A percentile compares a stretch with the other conserved stretches of the same genome.
Conservation (phyloP, 92 coral and sea anemone species). For the Parazoanthus atlanticus region DNA sequence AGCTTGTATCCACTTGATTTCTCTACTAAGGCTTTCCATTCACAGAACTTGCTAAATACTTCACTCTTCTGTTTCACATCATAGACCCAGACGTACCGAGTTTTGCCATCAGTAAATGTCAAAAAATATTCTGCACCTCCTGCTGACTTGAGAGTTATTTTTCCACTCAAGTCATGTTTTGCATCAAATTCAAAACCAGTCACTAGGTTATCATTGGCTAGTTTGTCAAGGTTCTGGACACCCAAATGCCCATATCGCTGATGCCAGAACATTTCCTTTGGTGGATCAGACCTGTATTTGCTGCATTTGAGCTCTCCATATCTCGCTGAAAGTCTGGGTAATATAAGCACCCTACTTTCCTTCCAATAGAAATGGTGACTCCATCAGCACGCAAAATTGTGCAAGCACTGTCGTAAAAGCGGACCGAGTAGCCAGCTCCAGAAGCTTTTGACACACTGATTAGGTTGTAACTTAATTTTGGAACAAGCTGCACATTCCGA, state of each 20-base stretch:
- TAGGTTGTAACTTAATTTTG: slow-evolving; percentile 59
- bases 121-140: slow-evolving; percentile 66
- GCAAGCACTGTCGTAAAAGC: no score
- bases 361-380: slow-evolving; percentile 49
- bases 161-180: no score
- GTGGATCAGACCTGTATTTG: slow-evolving; percentile 25
- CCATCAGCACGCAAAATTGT: slow-evolving; percentile 21
- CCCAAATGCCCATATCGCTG: slow-evolving; percentile 67
- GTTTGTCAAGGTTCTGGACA: slow-evolving; percentile 46
- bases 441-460: slow-evolving; percentile 61
- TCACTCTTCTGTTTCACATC: slow-evolving; percentile 58
- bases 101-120: slow-evolving; percentile 69
- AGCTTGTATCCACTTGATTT: slow-evolving; percentile 60
- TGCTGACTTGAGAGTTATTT: no score
- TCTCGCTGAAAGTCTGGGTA: slow-evolving; percentile 49
- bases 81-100: slow-evolving; percentile 65
- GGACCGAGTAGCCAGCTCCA: no score
- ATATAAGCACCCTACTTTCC: slow-evolving; percentile 55
- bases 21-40: slow-evolving; percentile 67
- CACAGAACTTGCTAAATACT: slow-evolving; percentile 52
- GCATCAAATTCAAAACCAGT: slow-evolving; percentile 57
- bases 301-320: slow-evolving; percentile 44
- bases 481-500: slow-evolving; percentile 63
- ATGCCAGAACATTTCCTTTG: slow-evolving; percentile 57
- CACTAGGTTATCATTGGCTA: slow-evolving; percentile 48